Evolutionary conservation across 2,797 vertebrate species (phyloP), one percentile per base, ranked within the genome.

Genomic region (Falco columbarius): DNA sequence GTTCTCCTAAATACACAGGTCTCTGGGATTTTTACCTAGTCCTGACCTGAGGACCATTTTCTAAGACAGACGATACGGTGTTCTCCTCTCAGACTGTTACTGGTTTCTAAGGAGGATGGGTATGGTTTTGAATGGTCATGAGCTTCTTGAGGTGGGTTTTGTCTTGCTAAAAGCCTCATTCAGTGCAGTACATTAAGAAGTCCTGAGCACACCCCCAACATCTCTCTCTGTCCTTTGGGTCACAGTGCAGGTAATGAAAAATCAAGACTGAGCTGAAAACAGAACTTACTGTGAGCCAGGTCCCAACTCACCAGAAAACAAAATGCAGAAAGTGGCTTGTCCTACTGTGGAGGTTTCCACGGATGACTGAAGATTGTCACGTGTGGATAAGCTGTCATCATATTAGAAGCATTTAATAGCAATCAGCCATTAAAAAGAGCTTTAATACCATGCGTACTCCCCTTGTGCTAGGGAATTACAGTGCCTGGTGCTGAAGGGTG

Each of bases 391-490:
- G 32, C 51, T 86, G 62, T 66, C 62, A 70, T 32, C 49, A 34
- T 55, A 75, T 63, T 62, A 55, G 55, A 86, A 89, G 34, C 40
- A 73, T 65, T 82, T 76, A 82, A 76, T 16, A 85, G 81, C 65
- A 94, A 86, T 62, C 61, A 87, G 34, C 46, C 79, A 21, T 46
- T 83, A 30, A 81, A 77, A 74, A 44, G 36, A 79, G 36, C n/a
- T 79, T 68, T 72, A 79, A 81, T 40, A 54, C 38, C 52, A 72
- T 66, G 42, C 47, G 9, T 34, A 8, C 8, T 61, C 49, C 32
- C 55, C 55, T 44, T 55, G 29, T 2, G 2, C n/a, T 7, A 62
- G 73, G 58, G 55, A 86, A 70, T 22, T 40, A 58, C 76, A 72
- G 54, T n/a, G 54, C 66, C 38, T 70, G 3, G 19, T 72, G 54